Base-by-base conservation (phyloP, 2,888 invertebrate genomes). In the Conus canariensis region DNA sequence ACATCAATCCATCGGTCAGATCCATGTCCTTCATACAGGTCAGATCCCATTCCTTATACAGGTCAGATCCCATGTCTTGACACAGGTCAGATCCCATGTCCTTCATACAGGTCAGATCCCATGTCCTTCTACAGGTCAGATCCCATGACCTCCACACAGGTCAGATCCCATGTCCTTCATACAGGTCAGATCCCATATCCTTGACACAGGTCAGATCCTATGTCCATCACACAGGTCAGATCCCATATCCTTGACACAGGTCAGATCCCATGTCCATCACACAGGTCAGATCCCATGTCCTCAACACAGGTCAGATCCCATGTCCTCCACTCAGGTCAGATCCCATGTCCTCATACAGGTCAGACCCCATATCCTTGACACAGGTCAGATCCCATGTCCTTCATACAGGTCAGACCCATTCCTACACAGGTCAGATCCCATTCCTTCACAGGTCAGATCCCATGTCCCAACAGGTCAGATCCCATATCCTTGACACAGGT, bases 1-100 rank as follows among this genome's bases (percentile, higher is more conserved):
- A 80, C 91, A 92, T n/a, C n/a, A n/a, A n/a, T n/a, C n/a, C n/a
- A n/a, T n/a, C n/a, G 93, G 94, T 94, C 87, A 67, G 90, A 30
- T 30, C 30, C 30, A 30, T 30, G 30, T 30, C 30, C 30, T 30
- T 2, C 30, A 30, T 2, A 30, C 30, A 30, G 30, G 30, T 30
- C 30, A 30, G 30, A 30, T 30, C 30, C 30, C n/a, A 30, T 30
- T 2, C 30, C 30, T 30, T 30, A 30, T 30, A 30, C 30, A 30
- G 30, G 30, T n/a, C 30, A 30, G 30, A 30, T 30, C 30, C 30
- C 30, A 30, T 30, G 30, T 30, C 30, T n/a, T 2, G 0, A 30
- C 30, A 30, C 30, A 30, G 30, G 30, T 30, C 30, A 30, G 30
- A 30, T 30, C 30, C 30, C n/a, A 30, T 30, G 30, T 67, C 70